Percentiles rank a stretch among this genome's conserved stretches.
Evolutionary conservation across 2,797 vertebrate species (phyloP).

Genomic region (Eulemur mongoz): DNA sequence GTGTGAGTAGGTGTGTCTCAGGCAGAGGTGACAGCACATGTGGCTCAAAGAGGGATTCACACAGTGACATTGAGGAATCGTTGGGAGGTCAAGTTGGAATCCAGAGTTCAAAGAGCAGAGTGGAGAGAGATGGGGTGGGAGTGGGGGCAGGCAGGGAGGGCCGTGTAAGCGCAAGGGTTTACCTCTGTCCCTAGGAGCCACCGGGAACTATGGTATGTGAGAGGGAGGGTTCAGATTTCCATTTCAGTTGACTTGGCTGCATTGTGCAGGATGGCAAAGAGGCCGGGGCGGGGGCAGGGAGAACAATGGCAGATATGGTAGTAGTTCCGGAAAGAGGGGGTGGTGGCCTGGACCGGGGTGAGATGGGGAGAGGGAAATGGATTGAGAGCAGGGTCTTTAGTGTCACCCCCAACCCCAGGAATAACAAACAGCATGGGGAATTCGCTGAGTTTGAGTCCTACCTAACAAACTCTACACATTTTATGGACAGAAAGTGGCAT

Average conservation of each 20-base stretch:
- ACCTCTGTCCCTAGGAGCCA: not conserved
- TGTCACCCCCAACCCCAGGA: not conserved
- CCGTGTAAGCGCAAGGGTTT: not conserved
- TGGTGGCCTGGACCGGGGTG: not conserved
- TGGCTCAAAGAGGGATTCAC: not conserved
- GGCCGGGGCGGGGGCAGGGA: not conserved
- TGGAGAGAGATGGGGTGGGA: not conserved
- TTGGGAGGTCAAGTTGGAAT: not conserved
- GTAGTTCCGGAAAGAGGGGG: no score
- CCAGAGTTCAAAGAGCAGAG: not conserved
- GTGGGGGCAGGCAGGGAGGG: fast-evolving
- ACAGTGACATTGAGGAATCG: not conserved
- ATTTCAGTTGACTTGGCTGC: not conserved
- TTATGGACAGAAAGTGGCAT: not conserved
- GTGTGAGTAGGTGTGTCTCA: not conserved
- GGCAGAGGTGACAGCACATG: not conserved
- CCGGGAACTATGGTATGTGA: not conserved
- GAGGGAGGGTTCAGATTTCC: fast-evolving
- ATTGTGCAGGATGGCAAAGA: not conserved
- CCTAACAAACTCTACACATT: not conserved
- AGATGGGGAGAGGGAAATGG: not conserved
- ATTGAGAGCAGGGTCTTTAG: not conserved
- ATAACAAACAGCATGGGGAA: not conserved
- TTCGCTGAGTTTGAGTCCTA: not conserved
- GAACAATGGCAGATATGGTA: not conserved